phyloP scores from a whole-genome alignment of 2,797 vertebrate species.

The Spinibarbus caldwelli region DNA sequence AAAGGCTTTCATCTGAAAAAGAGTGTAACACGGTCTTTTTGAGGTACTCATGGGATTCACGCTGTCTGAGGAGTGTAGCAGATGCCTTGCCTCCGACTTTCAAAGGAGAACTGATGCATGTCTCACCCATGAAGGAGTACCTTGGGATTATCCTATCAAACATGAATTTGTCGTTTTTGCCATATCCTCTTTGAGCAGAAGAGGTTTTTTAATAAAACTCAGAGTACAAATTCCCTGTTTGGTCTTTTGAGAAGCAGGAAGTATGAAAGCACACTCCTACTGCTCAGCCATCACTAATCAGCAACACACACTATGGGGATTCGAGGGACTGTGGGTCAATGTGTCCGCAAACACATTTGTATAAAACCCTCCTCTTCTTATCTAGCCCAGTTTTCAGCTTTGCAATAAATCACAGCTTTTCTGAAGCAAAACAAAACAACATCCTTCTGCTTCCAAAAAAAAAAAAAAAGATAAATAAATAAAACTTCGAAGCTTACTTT shows the following conservation, averaged over 20 bases:
- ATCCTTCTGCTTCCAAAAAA: conserved; percentile 47
- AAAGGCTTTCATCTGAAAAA: conserved; percentile 55
- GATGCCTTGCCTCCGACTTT: conserved; percentile 45
- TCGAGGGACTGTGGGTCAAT: conserved; percentile 64
- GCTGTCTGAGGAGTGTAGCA: conserved; percentile 38
- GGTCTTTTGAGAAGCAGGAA: conserved; percentile 13
- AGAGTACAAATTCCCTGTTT: conserved; percentile 10
- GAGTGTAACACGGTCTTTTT: conserved; percentile 34
- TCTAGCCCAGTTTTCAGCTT: conserved; percentile 62
- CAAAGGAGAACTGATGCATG: conserved; percentile 62
- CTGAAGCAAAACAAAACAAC: conserved; percentile 6
- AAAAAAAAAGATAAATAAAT: conserved; percentile 46
- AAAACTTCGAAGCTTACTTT: conserved; percentile 43
- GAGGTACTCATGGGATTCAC: conserved; percentile 53
- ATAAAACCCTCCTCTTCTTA: conserved; percentile 65
- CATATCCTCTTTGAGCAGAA: conserved; percentile 8
- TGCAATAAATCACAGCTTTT: conserved; percentile 64
- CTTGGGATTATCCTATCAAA: conserved; percentile 42
- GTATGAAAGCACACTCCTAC: conserved; percentile 7
- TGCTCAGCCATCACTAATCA: conserved; percentile 64
- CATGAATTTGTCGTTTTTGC: conserved; percentile 41
- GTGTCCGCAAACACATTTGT: conserved; percentile 59
- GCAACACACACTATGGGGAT: conserved; percentile 62
- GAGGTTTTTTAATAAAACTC: neutral
- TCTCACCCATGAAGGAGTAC: conserved; percentile 37